These are phyloP conservation scores for Sminthurides aquaticus DNA, from an alignment of 2,888 invertebrate genomes.

Conservation along the genomic window DNA sequence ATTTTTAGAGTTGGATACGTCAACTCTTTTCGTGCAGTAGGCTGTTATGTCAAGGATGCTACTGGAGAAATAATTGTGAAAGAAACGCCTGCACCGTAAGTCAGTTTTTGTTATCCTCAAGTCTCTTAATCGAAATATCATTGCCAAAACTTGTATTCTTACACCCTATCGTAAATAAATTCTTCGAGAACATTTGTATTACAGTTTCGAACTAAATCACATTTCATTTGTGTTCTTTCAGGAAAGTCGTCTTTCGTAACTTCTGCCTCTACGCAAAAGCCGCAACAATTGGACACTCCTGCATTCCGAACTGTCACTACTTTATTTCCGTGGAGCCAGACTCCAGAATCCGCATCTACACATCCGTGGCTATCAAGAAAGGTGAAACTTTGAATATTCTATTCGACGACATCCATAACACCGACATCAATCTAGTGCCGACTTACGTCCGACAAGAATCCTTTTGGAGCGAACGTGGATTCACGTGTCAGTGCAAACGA, in stretches of 20 bases:
- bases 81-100: too few relatives aligned
- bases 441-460: background rate
- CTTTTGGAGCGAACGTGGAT: background rate
- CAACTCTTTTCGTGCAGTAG: background rate
- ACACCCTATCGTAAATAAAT: too few relatives aligned
- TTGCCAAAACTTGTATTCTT: too few relatives aligned
- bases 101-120: too few relatives aligned
- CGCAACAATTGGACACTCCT: background rate
- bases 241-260: too few relatives aligned
- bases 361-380: background rate
- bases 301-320: background rate
- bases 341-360: background rate
- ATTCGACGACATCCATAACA: background rate
- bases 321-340: background rate
- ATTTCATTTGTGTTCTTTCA: too few relatives aligned
- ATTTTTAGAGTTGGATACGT: background rate
- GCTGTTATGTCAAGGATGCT: background rate
- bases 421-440: background rate
- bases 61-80: too few relatives aligned
- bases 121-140: too few relatives aligned
- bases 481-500: background rate
- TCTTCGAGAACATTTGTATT: too few relatives aligned
- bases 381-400: background rate
- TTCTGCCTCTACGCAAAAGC: background rate
- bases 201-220: too few relatives aligned